phyloP scores from a whole-genome alignment of 2,797 vertebrate genomes.

The Acrossocheilus fasciatus region DNA sequence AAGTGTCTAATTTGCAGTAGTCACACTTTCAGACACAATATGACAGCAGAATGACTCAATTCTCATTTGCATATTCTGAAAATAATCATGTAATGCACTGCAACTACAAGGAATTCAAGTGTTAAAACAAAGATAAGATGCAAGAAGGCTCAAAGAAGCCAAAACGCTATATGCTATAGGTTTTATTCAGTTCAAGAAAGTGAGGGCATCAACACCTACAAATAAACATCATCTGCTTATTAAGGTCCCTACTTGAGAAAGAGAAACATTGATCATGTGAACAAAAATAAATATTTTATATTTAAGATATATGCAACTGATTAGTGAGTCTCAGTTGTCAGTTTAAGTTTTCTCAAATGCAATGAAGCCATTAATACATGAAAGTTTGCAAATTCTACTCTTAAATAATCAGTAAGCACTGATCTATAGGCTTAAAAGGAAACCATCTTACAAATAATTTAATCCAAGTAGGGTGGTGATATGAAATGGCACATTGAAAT shows the following conservation, averaged over 20 bases:
- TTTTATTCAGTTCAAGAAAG: constrained; percentile 64
- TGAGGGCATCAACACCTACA: constrained; percentile 65
- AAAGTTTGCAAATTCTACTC: constrained; percentile 59
- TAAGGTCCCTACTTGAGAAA: constrained; percentile 62
- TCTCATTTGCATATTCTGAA: constrained; percentile 36
- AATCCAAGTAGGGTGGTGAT: constrained; percentile 58
- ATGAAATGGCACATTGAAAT: constrained; percentile 70
- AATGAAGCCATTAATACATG: constrained; percentile 55
- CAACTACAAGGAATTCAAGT: constrained; percentile 9
- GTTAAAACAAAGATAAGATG: constrained; percentile 8
- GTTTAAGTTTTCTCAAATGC: constrained; percentile 57
- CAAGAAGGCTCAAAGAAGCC: not conserved
- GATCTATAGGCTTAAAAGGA: constrained; percentile 62
- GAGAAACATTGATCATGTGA: constrained; percentile 63
- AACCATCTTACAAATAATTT: constrained; percentile 59
- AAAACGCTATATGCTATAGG: constrained; percentile 54
- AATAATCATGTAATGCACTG: not conserved
- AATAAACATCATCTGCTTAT: constrained; percentile 64
- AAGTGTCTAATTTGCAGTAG: constrained; percentile 25
- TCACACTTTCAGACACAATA: not conserved
- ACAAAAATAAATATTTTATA: constrained; percentile 69
- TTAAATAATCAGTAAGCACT: constrained; percentile 57
- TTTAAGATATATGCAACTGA: constrained; percentile 71
- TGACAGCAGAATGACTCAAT: not conserved
- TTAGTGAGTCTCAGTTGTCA: constrained; percentile 58